These are phyloP conservation scores for Philopedon plagiatum DNA, from an alignment of 2,888 invertebrate genomes.

Conservation along the genomic window DNA sequence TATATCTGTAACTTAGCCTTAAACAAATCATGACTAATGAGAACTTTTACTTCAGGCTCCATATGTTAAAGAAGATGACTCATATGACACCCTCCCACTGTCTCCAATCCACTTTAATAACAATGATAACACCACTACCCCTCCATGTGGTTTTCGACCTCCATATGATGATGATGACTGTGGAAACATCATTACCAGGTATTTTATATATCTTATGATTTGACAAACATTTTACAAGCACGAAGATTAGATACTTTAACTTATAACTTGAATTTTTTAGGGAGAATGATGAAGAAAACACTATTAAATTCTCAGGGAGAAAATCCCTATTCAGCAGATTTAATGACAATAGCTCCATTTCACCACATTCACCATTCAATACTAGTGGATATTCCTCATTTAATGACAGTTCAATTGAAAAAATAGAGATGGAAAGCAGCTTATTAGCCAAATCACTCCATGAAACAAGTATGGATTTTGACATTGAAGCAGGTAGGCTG, in stretches of 20 bases:
- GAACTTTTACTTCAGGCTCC: slow-evolving; percentile 32
- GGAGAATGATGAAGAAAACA: slow-evolving; percentile 17
- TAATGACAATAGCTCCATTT: slow-evolving; percentile 6
- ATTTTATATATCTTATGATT: background rate
- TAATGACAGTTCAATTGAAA: slow-evolving; percentile 19
- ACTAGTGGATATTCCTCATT: slow-evolving; percentile 4
- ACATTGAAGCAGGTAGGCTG: background rate
- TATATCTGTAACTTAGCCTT: too few relatives aligned
- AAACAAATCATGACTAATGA: background rate
- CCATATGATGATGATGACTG: slow-evolving; percentile 21
- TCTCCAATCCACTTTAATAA: slow-evolving; percentile 35
- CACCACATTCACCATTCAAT: slow-evolving; percentile 17
- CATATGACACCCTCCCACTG: slow-evolving; percentile 34
- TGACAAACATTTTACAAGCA: too few relatives aligned
- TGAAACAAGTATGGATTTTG: slow-evolving; percentile 34
- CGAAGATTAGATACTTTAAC: too few relatives aligned
- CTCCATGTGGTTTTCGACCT: slow-evolving; percentile 22
- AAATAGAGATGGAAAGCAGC: slow-evolving; percentile 17
- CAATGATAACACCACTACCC: slow-evolving; percentile 24
- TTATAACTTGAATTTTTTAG: background rate
- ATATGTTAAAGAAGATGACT: slow-evolving; percentile 34
- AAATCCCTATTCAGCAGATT: slow-evolving; percentile 22
- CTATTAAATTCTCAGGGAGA: slow-evolving; percentile 12
- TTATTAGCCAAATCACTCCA: slow-evolving; percentile 24
- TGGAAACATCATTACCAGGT: background rate